A percentile compares a stretch with the other conserved stretches of the same genome.
Conservation (phyloP, 2,888 invertebrate genomes). For the Eupeodes latifasciatus region DNA sequence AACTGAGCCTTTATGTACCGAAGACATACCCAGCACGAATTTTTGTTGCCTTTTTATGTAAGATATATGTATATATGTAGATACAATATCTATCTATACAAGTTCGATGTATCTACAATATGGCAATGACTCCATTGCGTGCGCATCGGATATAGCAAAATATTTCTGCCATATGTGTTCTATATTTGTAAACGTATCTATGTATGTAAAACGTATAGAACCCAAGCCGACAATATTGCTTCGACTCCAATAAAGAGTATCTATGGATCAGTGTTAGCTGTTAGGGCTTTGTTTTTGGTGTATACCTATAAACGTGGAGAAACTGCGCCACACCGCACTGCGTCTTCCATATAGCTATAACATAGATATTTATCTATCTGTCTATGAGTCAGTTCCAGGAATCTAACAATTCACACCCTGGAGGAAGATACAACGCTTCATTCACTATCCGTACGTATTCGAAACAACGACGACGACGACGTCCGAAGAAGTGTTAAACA, state of each 20-base stretch:
- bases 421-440: slow-evolving; percentile 82
- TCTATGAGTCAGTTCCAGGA: slow-evolving; percentile 82
- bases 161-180: slow-evolving; percentile 67
- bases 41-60: slow-evolving; percentile 5
- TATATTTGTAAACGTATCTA: slow-evolving; percentile 50
- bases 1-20: slow-evolving; percentile 52
- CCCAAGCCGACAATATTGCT: slow-evolving; percentile 66
- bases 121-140: slow-evolving; percentile 68
- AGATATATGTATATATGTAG: background rate
- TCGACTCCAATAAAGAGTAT: slow-evolving; percentile 59
- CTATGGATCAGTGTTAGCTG: slow-evolving; percentile 18
- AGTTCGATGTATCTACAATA: slow-evolving; percentile 25
- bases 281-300: slow-evolving; percentile 53
- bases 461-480: slow-evolving; percentile 77
- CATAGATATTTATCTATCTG: slow-evolving; percentile 61
- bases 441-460: slow-evolving; percentile 82
- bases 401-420: slow-evolving; percentile 84
- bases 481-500: slow-evolving; percentile 76
- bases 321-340: slow-evolving; percentile 64
- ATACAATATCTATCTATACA: slow-evolving; percentile 19
- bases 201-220: background rate
- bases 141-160: slow-evolving; percentile 71
- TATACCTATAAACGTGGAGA: slow-evolving; percentile 13
- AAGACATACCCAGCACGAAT: slow-evolving; percentile 26
- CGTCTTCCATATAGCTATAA: slow-evolving; percentile 35